Evolutionary conservation across 2,113 vertebrate genomes (phyloP).

Genomic region (Dicentrarchus labrax): DNA sequence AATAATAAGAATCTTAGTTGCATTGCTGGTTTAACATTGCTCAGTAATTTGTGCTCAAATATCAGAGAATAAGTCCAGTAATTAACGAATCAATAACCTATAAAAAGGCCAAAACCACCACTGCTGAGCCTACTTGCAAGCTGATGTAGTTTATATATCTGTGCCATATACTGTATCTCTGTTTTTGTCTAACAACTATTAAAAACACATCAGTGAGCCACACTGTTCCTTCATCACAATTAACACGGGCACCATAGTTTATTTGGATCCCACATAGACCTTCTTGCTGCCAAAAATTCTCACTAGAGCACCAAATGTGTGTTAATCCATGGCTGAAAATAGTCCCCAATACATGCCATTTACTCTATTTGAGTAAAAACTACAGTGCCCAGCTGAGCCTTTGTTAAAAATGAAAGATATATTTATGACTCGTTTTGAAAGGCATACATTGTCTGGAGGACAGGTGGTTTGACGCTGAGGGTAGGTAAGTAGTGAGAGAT

Average conservation of each 20-base stretch:
- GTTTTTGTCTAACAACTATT: neutral
- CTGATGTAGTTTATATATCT: neutral
- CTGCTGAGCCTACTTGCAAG: neutral
- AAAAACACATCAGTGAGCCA: neutral
- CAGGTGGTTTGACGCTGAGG: no score
- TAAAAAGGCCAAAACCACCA: neutral
- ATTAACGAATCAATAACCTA: neutral
- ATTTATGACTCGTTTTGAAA: neutral
- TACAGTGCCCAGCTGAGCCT: neutral
- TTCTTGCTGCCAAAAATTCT: neutral
- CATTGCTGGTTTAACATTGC: neutral
- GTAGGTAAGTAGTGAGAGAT: no score
- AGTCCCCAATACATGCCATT: neutral
- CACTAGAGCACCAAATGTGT: neutral
- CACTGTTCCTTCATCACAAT: no score
- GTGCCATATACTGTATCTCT: neutral
- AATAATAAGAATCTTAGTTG: neutral
- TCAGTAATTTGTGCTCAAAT: neutral
- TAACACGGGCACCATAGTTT: neutral
- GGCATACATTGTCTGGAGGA: no score
- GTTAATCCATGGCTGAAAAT: slow-evolving; percentile 3
- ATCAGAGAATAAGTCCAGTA: neutral
- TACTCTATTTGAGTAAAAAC: neutral
- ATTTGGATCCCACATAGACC: neutral
- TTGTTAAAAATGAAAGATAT: neutral